Percentiles rank a stretch among this genome's conserved stretches.
Evolutionary conservation across 2,888 invertebrate genomes (phyloP).

Genomic region (Leucozona laternaria): DNA sequence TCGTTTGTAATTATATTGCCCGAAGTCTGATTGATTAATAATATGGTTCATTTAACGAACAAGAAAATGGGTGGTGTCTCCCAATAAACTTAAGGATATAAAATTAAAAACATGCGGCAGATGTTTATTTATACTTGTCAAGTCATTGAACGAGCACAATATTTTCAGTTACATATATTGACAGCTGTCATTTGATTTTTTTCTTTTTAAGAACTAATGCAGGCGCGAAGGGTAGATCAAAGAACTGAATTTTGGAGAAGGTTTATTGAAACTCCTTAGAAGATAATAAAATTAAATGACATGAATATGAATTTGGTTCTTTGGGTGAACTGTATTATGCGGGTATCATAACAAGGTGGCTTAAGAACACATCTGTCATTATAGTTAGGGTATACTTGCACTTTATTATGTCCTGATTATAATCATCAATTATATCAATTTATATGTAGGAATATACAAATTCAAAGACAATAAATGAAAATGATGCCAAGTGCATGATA

Average conservation of each 20-base stretch:
- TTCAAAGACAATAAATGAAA: not conserved
- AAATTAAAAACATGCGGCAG: not conserved
- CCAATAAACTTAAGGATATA: conserved; percentile 18
- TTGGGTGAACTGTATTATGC: not conserved
- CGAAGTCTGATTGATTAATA: conserved; percentile 32
- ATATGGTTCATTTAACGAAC: not conserved
- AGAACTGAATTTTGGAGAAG: conserved; percentile 3
- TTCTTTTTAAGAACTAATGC: not conserved
- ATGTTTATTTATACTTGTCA: conserved; percentile 24
- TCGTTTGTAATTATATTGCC: too few relatives aligned
- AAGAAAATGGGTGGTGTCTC: conserved; percentile 5
- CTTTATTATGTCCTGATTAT: not conserved
- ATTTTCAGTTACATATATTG: not conserved
- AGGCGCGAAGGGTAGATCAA: not conserved
- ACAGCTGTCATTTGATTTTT: conserved; percentile 30
- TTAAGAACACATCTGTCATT: conserved; percentile 24
- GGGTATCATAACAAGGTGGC: not conserved
- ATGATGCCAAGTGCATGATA: not conserved
- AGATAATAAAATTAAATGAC: not conserved
- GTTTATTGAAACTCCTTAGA: conserved; percentile 22
- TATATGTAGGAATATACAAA: too few relatives aligned
- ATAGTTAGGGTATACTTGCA: not conserved
- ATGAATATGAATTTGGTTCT: not conserved
- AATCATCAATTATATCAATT: not conserved
- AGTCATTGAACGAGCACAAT: not conserved